Conservation (phyloP, 2,888 invertebrate species). For the Eupithecia vulgata region DNA sequence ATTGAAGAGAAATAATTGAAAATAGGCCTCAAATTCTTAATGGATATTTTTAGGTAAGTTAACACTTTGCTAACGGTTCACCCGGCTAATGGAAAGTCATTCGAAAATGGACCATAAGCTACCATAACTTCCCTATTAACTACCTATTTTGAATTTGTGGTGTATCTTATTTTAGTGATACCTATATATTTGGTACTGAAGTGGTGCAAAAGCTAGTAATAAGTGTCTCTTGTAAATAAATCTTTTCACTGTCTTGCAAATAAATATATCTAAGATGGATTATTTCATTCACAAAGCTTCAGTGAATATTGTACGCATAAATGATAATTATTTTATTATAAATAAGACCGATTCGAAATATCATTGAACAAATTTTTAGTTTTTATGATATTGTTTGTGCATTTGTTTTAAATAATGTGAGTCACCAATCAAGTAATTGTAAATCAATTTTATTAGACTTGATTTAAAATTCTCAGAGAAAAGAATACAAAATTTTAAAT, state of each 20-base stretch:
- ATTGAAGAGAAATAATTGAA: slow-evolving; percentile 38
- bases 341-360: background rate
- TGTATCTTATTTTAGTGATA: slow-evolving; percentile 24
- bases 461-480: background rate
- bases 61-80: background rate
- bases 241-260: slow-evolving; percentile 60
- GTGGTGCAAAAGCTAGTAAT: slow-evolving; percentile 80
- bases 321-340: slow-evolving; percentile 18
- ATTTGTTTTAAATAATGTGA: background rate
- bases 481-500: background rate
- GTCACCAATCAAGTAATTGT: background rate
- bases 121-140: background rate
- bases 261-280: slow-evolving; percentile 3
- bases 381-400: background rate
- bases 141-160: slow-evolving; percentile 6
- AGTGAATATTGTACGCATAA: slow-evolving; percentile 65
- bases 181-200: slow-evolving; percentile 62
- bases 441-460: background rate
- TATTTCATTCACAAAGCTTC: slow-evolving; percentile 64
- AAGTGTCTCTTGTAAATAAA: slow-evolving; percentile 66
- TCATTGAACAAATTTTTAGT: background rate
- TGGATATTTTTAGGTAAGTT: background rate
- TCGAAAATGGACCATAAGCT: background rate
- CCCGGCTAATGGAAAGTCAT: background rate
- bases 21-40: slow-evolving; percentile 14